phyloP scores from a whole-genome alignment of 2,888 invertebrate genomes.

The Tuta absoluta region DNA sequence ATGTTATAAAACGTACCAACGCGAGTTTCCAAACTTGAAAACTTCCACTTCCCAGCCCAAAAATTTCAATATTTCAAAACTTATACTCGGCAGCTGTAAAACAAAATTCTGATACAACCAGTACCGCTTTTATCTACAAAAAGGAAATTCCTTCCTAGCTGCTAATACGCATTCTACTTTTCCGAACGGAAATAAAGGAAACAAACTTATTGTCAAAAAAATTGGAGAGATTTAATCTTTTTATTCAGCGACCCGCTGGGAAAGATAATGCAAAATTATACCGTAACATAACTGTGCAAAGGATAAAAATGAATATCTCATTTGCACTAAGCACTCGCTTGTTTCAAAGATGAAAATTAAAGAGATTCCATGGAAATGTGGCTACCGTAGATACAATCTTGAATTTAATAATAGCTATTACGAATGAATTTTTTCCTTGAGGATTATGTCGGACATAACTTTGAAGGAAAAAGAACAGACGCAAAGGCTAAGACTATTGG shows the following conservation, averaged over 20 bases:
- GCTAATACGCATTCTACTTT: constrained; percentile 9
- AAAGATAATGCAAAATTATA: constrained; percentile 71
- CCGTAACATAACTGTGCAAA: constrained; percentile 45
- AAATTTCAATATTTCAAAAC: constrained; percentile 21
- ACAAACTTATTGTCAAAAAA: constrained; percentile 40
- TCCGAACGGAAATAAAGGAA: constrained; percentile 36
- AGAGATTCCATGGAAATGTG: constrained; percentile 30
- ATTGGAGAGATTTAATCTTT: constrained; percentile 69
- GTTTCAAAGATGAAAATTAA: constrained; percentile 53
- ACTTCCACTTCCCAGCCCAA: constrained; percentile 13
- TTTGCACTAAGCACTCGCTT: constrained; percentile 57
- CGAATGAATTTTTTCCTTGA: constrained; percentile 31
- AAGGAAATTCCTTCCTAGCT: constrained; percentile 13
- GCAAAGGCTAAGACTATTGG: constrained; percentile 13
- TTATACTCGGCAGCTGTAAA: constrained; percentile 15
- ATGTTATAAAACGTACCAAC: constrained; percentile 26
- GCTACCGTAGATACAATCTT: constrained; percentile 24
- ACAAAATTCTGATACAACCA: constrained; percentile 14
- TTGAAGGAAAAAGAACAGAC: constrained; percentile 19
- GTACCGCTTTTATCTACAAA: neutral
- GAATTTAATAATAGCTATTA: constrained; percentile 28
- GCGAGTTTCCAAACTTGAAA: constrained; percentile 11
- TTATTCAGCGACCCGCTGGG: constrained; percentile 61
- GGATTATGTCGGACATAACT: constrained; percentile 14
- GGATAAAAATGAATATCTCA: constrained; percentile 61